Base-by-base conservation (phyloP, 2,888 invertebrate genomes). In the Archips xylosteana region DNA sequence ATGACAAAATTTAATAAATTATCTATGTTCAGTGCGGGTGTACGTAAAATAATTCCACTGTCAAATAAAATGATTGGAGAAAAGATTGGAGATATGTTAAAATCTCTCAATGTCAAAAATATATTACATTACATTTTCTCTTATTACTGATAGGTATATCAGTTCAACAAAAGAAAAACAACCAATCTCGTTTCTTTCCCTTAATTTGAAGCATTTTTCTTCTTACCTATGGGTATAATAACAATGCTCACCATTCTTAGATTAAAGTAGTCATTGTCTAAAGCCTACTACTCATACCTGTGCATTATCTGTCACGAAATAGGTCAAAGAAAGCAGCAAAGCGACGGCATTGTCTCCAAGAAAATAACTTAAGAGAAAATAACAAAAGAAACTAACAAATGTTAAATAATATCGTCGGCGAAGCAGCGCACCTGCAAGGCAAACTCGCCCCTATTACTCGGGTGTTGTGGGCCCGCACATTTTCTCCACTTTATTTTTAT, bases 371-470 rank as follows among this genome's bases (percentile, higher is more conserved):
- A 65, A 74, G 73, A 74, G 73, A 74, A 69, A 74, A 74, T 69
- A 68, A 64, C 63, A 69, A 74, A 74, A 74, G 74, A 74, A 70
- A 74, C 74, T 74, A 74, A 65, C 74, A 74, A 74, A 57, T 72
- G 73, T 75, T 73, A 73, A 73, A 70, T 78, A 83, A 77, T 82
- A 81, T 82, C 79, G 80, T 81, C 78, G 82, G 80, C 76, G 77
- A 75, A 84, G 57, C 39, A 15, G 34, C 61, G 36, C 47, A 15
- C 47, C 49, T 83, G 81, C 83, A 81, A 84, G 84, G 84, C 82
- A 86, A 89, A 88, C 87, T 85, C 84, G 82, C 84, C 87, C 85
- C 80, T 80, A 80, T 79, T 78, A 78, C 76, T 72, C 78, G 81
- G 84, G 85, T 82, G 84, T 82, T 79, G 85, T 78, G 85, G 84